Evolutionary conservation across 2,888 invertebrate species (phyloP), one percentile per base, ranked within the genome.

Genomic region (Lampropteryx suffumata): DNA sequence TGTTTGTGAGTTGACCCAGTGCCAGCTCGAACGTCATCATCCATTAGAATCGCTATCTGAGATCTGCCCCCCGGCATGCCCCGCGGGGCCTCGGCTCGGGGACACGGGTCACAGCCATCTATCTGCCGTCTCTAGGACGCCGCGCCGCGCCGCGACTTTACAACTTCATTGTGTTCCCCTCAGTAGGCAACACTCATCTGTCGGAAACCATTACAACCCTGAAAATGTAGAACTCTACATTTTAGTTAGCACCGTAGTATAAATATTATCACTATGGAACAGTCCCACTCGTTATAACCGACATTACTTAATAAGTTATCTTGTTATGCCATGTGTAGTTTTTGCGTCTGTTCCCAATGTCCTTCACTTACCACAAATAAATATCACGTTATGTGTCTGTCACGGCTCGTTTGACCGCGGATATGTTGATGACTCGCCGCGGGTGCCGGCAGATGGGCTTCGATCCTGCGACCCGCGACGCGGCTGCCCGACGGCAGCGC

Each of bases 381-480:
- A n/a, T n/a, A n/a, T n/a, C n/a, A n/a, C 17, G 17, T 4, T 17
- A 39, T 21, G 32, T 36, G 42, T 43, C 3, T 36, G 42, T 43
- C 3, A 17, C 37, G 39, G 43, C 10, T 46, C 41, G 46, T 42
- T 35, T 21, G 28, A 50, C 46, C 29, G 35, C 64, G 56, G 73
- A 73, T 71, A 73, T 71, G 73, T 75, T 70, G 69, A 71, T n/a
- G 28, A 11, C 62, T 61, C 56, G 61, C 59, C 45, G 56, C 59
- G 62, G 68, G 61, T 55, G 67, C 66, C 67, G 67, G 74, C 81
- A 79, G 80, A 68, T 76, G 57, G 54, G 42, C 29, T 32, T 40
- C 50, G 39, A 46, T 33, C 47, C 35, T 9, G 44, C 46, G 49
- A 39, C 44, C 35, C 39, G 34, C 37, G 45, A 21, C 37, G n/a